Evolutionary conservation across 2,113 vertebrate species (phyloP), one percentile per base, ranked within the genome.

Genomic region (Pampusana beccarii): DNA sequence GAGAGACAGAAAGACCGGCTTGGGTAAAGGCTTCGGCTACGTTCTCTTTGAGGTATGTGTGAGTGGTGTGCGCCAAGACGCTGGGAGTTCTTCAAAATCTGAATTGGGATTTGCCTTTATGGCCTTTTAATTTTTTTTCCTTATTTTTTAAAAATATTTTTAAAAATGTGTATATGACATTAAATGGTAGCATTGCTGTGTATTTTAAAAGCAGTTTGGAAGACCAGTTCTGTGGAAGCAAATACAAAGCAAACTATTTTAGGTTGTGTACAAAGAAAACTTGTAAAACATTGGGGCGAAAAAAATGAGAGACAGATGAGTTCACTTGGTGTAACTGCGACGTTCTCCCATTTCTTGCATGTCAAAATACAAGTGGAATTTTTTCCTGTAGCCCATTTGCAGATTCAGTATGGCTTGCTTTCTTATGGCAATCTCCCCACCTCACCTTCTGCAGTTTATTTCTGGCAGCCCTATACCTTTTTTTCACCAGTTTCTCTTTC

Each of bases 11-110:
- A 96, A 90, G 13, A 98, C 99, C 0, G 99, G 99, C 34, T 40
- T 98, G 13, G 99, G 99, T 3, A 99, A 99, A 90, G 99, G 99
- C n/a, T 99, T 99, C 1, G 99, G 99, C 73, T 99, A 99, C 2
- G 86, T 99, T 72, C 98, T 99, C 34, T 99, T 99, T 60, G 97
- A 99, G 98, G 99, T 99, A 87, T 0, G 92, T 69, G 10, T 53
- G 38, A 20, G 13, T 5, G 9, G 10, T 2, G 1, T 17, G 4
- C 48, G 46, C 51, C 42, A 7, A 67, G 18, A 25, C 34, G 2
- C 6, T 0, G 14, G 66, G 21, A 15, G 2, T 14, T 51, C 73
- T 31, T 61, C 56, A 33, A 1, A 71, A 40, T 36, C 38, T 18
- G 10, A 6, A 3, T 0, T 13, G 14, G 34, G 16, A 21, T 38